Evolutionary conservation across 1,140 invertebrate species (phyloP), one percentile per base, ranked within the genome.

Genomic region (Dendrolimus kikuchii): DNA sequence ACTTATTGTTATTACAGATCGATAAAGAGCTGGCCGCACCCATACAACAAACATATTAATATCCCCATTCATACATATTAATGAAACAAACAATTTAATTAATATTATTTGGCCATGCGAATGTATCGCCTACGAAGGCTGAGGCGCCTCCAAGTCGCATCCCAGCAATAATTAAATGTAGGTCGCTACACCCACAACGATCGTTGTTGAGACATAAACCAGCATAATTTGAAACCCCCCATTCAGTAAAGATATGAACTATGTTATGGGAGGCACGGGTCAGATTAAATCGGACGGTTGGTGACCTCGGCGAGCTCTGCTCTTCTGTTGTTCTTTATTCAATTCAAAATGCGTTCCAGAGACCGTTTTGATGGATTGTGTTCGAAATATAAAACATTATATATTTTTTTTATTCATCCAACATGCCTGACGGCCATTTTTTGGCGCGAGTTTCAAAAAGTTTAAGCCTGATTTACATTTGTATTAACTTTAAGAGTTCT

Each of bases 101-200:
- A 38, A 45, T 36, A 44, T 51, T 51, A 51, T 51, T 42, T 36
- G 50, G 41, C 42, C 44, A 38, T 51, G 50, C 45, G 45, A 41
- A 45, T 51, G 37, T 37, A 59, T 72, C 80, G 77, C 71, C 77
- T 64, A 79, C 76, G 55, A 59, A 71, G 73, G 70, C 73, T 73
- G 43, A 59, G 79, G 77, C 77, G 77, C 77, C 77, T 77, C 63
- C 48, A 64, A 63, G 77, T 71, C 77, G 78, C 72, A 69, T 79
- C 74, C 70, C 66, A 70, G 70, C 68, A 74, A 81, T 79, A 78
- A 79, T 80, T 80, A 74, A 71, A 71, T 81, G 72, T 83, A 79
- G 77, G 80, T 79, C 74, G 76, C 51, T 44, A 65, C 78, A 72
- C 74, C 74, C 73, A 77, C 77, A 71, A 65, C 61, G 62, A 66